Evolutionary conservation across 2,797 vertebrate genomes (phyloP).

Genomic region (Gila robusta): DNA sequence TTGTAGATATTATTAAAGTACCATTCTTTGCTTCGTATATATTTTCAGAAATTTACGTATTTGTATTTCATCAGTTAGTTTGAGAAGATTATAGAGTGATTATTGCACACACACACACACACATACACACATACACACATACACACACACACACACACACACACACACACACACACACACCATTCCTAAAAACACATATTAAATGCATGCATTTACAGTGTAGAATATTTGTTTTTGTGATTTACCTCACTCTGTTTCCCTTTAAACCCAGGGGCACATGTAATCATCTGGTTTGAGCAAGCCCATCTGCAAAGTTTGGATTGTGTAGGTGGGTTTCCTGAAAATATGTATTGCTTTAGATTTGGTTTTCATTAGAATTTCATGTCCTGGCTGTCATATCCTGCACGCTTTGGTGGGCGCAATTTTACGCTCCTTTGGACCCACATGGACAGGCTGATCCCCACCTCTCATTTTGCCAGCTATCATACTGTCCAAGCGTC

Average conservation of each 20-base stretch:
- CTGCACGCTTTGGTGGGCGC: constrained; percentile 80
- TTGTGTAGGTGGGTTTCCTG: constrained; percentile 42
- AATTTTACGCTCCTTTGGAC: constrained; percentile 77
- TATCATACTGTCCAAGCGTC: constrained; percentile 59
- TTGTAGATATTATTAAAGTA: too few relatives aligned
- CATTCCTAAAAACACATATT: background rate
- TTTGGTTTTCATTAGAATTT: constrained; percentile 83
- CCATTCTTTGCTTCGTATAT: too few relatives aligned
- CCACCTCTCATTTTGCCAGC: constrained; percentile 65
- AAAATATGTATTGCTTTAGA: constrained; percentile 68
- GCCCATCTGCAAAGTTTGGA: constrained; percentile 34
- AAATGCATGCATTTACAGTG: background rate
- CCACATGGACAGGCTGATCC: constrained; percentile 65
- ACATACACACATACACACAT: too few relatives aligned
- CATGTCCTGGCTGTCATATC: constrained; percentile 79
- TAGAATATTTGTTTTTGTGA: constrained; percentile 7
- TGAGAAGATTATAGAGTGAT: background rate
- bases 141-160: too few relatives aligned
- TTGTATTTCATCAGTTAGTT: background rate
- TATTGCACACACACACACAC: background rate
- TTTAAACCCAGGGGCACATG: background rate
- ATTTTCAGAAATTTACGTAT: too few relatives aligned
- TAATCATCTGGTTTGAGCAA: constrained; percentile 30
- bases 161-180: too few relatives aligned
- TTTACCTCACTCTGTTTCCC: constrained; percentile 4